Evolutionary conservation across 2,797 vertebrate genomes (phyloP), one percentile per base, ranked within the genome.

Genomic region (Oophaga sylvatica): DNA sequence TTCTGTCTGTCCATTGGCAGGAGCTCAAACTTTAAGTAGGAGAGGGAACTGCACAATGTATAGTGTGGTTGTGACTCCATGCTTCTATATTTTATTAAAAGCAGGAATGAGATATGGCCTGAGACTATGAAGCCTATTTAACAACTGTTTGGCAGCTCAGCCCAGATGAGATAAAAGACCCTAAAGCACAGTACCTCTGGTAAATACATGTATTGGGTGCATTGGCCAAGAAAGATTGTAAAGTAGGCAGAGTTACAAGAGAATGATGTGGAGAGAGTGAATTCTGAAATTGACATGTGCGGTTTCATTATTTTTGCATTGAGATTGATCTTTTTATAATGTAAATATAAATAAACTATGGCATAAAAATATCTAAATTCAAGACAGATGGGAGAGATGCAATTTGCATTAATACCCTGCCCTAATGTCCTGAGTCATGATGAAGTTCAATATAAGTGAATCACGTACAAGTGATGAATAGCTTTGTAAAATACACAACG

Each of bases 81-180:
- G 45, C 12, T n/a, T 56, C 48, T 56, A 56, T 77, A 77, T 77
- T 75, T 77, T 77, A 77, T 56, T 77, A 56, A 16, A 77, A 26
- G 22, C n/a, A 56, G 75, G 48, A 56, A 77, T 77, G 75, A 56
- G 75, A 56, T 53, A 56, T 77, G 48, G 3, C 5, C 75, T 45
- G 41, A n/a, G 73, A 56, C 22, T n/a, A 5, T 53, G 73, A 53
- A 76, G 29, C 71, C 73, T 53, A 77, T 26, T 77, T 56, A 56
- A 77, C 45, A 53, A 77, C 71, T 56, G 75, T 77, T n/a, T 77
- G 75, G 75, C 48, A 56, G 75, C 4, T 77, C 75, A 26, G 10
- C 22, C 75, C 48, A 56, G 22, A 53, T 26, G 7, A 77, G 75
- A 56, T 26, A 77, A 48, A 48, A 77, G 75, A 77, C 48, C 26